Base-by-base conservation (phyloP, 2,888 invertebrate species). In the Physocephala rufipes region DNA sequence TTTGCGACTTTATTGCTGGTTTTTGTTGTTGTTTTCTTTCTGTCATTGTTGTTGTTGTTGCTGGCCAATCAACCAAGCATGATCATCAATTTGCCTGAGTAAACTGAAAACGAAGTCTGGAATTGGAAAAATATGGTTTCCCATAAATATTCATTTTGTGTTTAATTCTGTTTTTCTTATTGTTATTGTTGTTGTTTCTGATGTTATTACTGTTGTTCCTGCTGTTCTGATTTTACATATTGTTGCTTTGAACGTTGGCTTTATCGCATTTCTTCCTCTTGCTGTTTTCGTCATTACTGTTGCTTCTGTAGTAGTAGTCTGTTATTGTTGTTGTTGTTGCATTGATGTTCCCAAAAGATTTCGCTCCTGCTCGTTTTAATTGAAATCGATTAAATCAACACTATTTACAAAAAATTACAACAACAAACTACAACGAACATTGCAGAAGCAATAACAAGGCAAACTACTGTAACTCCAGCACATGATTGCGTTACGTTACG, bases 301-400 rank as follows among this genome's bases (percentile, higher is more conserved):
- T 65, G 65, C 21, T 53, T 26, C 51, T 51, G 28, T 45, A 47
- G 53, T 4, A 55, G 49, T 9, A 49, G 19, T 43, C 47, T 49
- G 12, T 13, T 5, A 7, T 49, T 49, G 49, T 49, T 49, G 49
- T n/a, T 49, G 19, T 19, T 49, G 12, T 19, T n/a, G 19, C 49
- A 49, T 49, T 58, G 24, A 28, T 63, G 13, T 21, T 68, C 4
- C 36, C 36, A 36, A 36, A 36, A 36, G 4, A 36, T 36, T 36
- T 7, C 36, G 53, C 64, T 68, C 51, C 63, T 64, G 47, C 73
- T 72, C 62, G 49, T 71, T 78, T 80, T 79, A 81, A 82, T 82
- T 82, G 80, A 82, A 82, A 81, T 82, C 79, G 81, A 81, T 81
- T 82, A 78, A 79, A 77, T 74, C 74, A 74, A 74, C 69, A 72